Conservation (phyloP, 1,140 invertebrate genomes). For the Pissodes strobi region DNA sequence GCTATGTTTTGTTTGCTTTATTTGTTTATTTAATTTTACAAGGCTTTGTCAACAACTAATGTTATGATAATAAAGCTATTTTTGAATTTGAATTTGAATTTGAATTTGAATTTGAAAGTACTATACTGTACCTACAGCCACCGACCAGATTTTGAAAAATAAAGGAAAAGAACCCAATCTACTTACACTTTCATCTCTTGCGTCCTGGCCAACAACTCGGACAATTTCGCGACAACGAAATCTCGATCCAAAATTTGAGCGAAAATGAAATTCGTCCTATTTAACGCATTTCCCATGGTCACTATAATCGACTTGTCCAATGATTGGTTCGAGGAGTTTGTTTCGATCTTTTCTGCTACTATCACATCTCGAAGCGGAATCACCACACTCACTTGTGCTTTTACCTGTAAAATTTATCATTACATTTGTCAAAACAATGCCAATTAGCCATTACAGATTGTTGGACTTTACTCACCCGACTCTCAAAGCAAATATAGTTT, state of each 20-base stretch:
- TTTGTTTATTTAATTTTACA: too few species aligned
- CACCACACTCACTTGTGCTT: conserved; percentile 81
- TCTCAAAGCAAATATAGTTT: conserved; percentile 96
- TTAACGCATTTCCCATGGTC: conserved; percentile 73
- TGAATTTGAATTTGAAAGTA: too few species aligned
- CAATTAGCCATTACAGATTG: too few species aligned
- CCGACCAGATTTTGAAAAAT: too few species aligned
- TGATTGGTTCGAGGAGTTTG: conserved; percentile 61
- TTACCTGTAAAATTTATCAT: conserved; percentile 78
- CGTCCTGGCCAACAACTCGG: conserved; percentile 66
- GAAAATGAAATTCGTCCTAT: conserved; percentile 86
- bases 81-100: too few species aligned
- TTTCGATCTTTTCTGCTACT: conserved; percentile 74
- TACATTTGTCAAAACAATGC: too few species aligned
- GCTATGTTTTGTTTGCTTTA: too few species aligned
- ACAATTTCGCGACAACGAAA: conserved; percentile 88
- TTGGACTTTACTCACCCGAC: conserved; percentile 85
- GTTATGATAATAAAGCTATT: too few species aligned
- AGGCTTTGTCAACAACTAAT: too few species aligned
- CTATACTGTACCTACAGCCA: too few species aligned
- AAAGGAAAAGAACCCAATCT: too few species aligned
- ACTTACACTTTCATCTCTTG: conserved; percentile 40
- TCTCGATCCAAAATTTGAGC: conserved; percentile 86
- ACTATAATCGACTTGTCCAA: conserved; percentile 85
- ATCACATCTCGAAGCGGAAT: conserved; percentile 84